Percentiles rank a stretch among this genome's conserved stretches.
phyloP scores from a whole-genome alignment of 2,888 invertebrate species.

The Unio pictorum region DNA sequence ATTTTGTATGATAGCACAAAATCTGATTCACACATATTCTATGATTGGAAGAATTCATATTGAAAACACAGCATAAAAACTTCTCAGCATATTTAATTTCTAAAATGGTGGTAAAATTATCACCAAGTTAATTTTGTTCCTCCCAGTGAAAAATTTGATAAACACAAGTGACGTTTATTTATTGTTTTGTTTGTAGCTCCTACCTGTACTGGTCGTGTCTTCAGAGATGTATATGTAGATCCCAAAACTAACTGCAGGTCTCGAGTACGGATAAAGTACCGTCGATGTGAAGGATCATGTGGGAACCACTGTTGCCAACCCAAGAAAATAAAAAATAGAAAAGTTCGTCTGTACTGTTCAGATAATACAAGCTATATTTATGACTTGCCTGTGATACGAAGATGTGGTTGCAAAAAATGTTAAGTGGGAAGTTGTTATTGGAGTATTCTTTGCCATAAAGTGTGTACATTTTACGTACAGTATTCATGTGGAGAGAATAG shows the following conservation, averaged over 20 bases:
- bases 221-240: conserved; percentile 86
- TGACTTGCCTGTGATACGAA: conserved; percentile 96
- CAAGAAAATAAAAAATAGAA: conserved; percentile 92
- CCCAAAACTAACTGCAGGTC: conserved; percentile 92
- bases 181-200: conserved; percentile 75
- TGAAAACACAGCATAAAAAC: too few relatives aligned
- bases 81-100: too few relatives aligned
- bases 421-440: conserved; percentile 6
- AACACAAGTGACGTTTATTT: not conserved
- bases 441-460: too few relatives aligned
- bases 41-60: too few relatives aligned
- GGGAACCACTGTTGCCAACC: conserved; percentile 86
- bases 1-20: too few relatives aligned
- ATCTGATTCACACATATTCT: too few relatives aligned
- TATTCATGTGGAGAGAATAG: too few relatives aligned
- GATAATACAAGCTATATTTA: conserved; percentile 95
- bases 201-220: conserved; percentile 90
- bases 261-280: conserved; percentile 90
- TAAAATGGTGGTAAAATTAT: too few relatives aligned
- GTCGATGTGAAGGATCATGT: conserved; percentile 85
- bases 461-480: too few relatives aligned
- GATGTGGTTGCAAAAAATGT: conserved; percentile 86
- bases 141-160: not conserved
- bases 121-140: too few relatives aligned
- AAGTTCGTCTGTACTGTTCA: conserved; percentile 91